Evolutionary conservation across 35 echinoderm and acorn worm genomes (phyloP).

Genomic region (Anneissia japonica): DNA sequence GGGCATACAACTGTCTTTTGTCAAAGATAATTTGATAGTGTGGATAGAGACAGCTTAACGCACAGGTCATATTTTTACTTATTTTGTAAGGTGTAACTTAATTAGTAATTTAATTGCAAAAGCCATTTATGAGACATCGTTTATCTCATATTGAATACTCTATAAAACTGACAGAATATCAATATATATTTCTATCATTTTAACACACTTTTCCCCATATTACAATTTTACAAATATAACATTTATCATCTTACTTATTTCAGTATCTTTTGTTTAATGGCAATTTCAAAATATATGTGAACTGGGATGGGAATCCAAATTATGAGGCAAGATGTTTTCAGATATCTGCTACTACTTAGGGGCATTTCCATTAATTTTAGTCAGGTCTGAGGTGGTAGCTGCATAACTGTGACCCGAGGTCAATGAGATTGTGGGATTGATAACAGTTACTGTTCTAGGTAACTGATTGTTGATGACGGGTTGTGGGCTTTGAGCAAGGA

Average conservation of each 20-base stretch:
- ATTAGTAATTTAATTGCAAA: neutral
- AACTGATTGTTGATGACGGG: neutral
- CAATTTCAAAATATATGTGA: neutral
- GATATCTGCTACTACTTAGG: neutral
- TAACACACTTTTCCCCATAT: neutral
- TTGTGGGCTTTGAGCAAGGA: neutral
- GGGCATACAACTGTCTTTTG: too few relatives aligned
- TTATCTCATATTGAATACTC: neutral
- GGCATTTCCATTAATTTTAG: neutral
- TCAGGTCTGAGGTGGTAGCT: neutral
- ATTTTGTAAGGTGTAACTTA: neutral
- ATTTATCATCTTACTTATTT: neutral
- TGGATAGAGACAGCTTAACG: too few relatives aligned
- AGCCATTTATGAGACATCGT: neutral
- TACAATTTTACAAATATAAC: neutral
- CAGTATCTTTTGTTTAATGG: neutral
- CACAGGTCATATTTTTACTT: too few relatives aligned
- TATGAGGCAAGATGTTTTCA: too few relatives aligned
- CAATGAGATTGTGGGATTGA: neutral
- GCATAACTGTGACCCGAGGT: neutral
- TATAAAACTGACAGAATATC: neutral
- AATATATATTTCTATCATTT: neutral
- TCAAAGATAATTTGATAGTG: too few relatives aligned
- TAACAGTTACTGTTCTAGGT: neutral
- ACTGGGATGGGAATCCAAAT: too few relatives aligned